Evolutionary conservation across 2,888 invertebrate genomes (phyloP), one percentile per base, ranked within the genome.

Genomic region (Habroteleia sp.): DNA sequence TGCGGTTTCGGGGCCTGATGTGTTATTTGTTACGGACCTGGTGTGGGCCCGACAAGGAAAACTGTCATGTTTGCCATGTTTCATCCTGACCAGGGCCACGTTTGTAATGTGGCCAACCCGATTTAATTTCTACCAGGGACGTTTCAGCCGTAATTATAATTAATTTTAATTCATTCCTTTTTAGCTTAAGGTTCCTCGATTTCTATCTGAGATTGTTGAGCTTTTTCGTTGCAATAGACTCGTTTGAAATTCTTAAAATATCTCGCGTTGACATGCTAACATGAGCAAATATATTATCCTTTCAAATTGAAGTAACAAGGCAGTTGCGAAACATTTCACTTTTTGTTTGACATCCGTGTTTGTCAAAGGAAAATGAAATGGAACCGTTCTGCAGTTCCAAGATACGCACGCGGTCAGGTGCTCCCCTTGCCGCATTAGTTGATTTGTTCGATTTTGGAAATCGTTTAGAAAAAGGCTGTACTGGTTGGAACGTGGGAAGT

Each of bases 341-440:
- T 65, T 58, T 14, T 63, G 50, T 69, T 68, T 74, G 74, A 68
- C 74, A 74, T 44, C 41, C 25, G 63, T 46, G 50, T 69, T 46
- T 52, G 65, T 74, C 74, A 74, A 74, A 74, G 65, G 65, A 58
- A 69, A 62, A 60, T 41, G 69, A 56, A 74, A 74, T 35, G 74
- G 68, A 68, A 63, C 56, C 74, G 56, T 68, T 56, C 44, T 35
- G 23, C 27, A 50, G 54, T 63, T 69, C 56, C 74, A 50, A 74
- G 69, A 60, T 33, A 63, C 14, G 17, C 50, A 37, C 42, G 65
- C 23, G 74, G 74, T 74, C 74, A 74, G 74, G 69, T 63, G 58
- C 69, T 60, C 58, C 69, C 69, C 74, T 58, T 48, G 48, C 33
- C 56, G 52, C 52, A 39, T 41, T 46, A 27, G 68, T 69, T 37